Evolutionary conservation across 2,888 invertebrate species (phyloP), one percentile per base, ranked within the genome.

Genomic region (Monopis laevigella): DNA sequence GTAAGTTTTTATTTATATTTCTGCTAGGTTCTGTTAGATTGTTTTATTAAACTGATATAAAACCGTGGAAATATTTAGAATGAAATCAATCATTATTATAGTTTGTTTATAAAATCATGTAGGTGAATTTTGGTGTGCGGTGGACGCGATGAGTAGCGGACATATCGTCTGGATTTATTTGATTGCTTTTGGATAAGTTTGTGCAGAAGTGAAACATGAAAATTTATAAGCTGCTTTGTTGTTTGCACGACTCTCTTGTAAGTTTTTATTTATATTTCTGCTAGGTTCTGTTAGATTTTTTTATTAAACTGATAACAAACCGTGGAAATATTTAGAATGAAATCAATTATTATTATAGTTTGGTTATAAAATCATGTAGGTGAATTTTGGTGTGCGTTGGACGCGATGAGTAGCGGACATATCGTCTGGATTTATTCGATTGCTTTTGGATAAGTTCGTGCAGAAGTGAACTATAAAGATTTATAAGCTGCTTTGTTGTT

Each of bases 361-460:
- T n/a, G n/a, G n/a, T n/a, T n/a, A n/a, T n/a, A n/a, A n/a, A n/a
- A n/a, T n/a, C n/a, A n/a, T n/a, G n/a, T n/a, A n/a, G n/a, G n/a
- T n/a, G n/a, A n/a, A n/a, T n/a, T n/a, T n/a, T n/a, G n/a, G n/a
- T n/a, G n/a, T n/a, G 36, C 36, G 36, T 21, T 12, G 21, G 36
- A 36, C 36, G 21, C 36, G 36, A 36, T 36, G 36, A 36, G 19
- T 36, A 14, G 32, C 17, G 32, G 32, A 32, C 32, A 36, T 36
- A 36, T 11, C 13, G 16, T 18, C n/a, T 18, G 12, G 36, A 21
- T n/a, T 11, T 19, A 21, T 21, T 2, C 11, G 36, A n/a, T 36
- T 34, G 14, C 16, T 34, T 16, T 2, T 21, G 21, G 36, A 19
- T 21, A 5, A 17, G 12, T 19, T 36, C 21, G 21, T 36, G 36